These are phyloP conservation scores for Stegophylla sp. DNA, from an alignment of 2,888 invertebrate genomes.

Conservation along the genomic window DNA sequence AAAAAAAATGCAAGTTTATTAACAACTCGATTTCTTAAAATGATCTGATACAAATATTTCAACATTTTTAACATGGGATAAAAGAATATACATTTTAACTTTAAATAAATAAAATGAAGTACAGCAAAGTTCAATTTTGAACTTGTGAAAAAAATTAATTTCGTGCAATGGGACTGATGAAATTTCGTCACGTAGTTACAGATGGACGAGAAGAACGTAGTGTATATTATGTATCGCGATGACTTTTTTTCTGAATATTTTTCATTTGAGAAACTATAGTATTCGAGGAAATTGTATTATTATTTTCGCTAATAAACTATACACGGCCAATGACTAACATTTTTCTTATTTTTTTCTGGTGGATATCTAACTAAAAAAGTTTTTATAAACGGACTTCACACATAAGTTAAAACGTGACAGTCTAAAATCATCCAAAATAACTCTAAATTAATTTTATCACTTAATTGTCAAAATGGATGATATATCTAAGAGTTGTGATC, in stretches of 20 bases:
- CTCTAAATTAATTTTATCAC: not conserved
- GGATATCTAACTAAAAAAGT: not conserved
- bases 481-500: not conserved
- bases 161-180: not conserved
- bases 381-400: not conserved
- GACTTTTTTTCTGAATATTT: too few species aligned
- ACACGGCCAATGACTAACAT: too few species aligned
- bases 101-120: conserved; percentile 2
- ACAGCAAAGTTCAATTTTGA: not conserved
- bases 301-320: too few species aligned
- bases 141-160: not conserved
- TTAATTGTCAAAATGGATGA: not conserved
- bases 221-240: not conserved
- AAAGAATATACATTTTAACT: not conserved
- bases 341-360: too few species aligned
- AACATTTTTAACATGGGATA: not conserved
- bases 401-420: not conserved
- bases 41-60: not conserved
- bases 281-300: too few species aligned
- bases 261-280: too few species aligned
- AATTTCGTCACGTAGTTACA: not conserved
- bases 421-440: not conserved
- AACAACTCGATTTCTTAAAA: not conserved
- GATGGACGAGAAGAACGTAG: not conserved
- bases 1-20: not conserved